A percentile compares a stretch with the other conserved stretches of the same genome.
phyloP scores from a whole-genome alignment of 2,113 vertebrate species.

The Monarcha castaneiventris region DNA sequence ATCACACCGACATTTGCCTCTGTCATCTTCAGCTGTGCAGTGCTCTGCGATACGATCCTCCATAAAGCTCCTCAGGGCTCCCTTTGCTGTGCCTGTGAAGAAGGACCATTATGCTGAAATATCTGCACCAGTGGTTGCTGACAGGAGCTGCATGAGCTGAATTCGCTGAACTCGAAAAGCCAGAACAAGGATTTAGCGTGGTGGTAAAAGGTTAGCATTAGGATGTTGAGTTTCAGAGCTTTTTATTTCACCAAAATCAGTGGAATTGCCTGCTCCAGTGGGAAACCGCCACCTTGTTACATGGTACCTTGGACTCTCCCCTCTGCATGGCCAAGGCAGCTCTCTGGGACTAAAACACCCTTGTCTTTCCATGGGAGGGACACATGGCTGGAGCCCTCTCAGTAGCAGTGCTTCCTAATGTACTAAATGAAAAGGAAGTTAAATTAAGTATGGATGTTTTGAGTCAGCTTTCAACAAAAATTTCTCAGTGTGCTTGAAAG shows the following conservation, averaged over 20 bases:
- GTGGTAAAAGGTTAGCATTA: neutral
- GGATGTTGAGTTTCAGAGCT: neutral
- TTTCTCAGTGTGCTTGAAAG: neutral
- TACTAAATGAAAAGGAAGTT: neutral
- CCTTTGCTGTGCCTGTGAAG: neutral
- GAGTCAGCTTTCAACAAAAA: neutral
- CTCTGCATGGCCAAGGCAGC: neutral
- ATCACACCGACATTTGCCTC: accelerated
- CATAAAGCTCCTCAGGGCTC: neutral
- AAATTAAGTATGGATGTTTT: neutral
- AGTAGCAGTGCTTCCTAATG: neutral
- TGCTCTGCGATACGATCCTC: accelerated
- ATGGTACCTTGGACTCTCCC: neutral
- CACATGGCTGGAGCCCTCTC: neutral
- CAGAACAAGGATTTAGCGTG: neutral
- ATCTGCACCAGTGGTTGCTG: neutral
- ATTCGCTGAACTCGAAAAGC: neutral
- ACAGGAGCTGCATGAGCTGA: neutral
- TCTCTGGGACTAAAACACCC: neutral
- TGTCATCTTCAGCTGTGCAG: neutral
- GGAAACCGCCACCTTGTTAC: neutral
- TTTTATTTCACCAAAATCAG: neutral
- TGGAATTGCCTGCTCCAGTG: neutral
- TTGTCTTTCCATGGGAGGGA: neutral
- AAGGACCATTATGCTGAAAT: neutral